phyloP scores from a whole-genome alignment of 2,888 invertebrate genomes.

The Apamea anceps region DNA sequence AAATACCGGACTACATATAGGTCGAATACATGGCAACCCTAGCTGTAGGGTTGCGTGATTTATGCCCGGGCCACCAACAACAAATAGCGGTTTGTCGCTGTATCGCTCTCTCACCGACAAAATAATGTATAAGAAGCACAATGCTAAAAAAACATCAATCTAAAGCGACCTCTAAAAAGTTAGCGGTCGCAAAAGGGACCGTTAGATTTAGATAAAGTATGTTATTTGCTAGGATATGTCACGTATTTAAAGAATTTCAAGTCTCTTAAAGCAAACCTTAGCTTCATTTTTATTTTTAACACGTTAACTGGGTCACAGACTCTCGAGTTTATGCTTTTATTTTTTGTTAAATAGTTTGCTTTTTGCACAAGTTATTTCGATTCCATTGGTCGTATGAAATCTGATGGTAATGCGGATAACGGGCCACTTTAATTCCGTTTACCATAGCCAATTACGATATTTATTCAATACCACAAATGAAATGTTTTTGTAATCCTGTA shows the following conservation, averaged over 20 bases:
- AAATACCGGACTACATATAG: constrained; percentile 70
- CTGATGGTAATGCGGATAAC: constrained; percentile 12
- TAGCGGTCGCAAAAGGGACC: constrained; percentile 64
- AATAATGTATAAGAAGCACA: constrained; percentile 83
- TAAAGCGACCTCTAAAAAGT: constrained; percentile 65
- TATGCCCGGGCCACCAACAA: constrained; percentile 85
- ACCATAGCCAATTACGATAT: not conserved
- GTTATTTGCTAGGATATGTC: constrained; percentile 55
- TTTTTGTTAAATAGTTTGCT: constrained; percentile 13
- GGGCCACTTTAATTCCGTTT: constrained; percentile 12
- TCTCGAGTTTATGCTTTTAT: not conserved
- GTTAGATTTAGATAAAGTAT: constrained; percentile 66
- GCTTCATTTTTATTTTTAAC: constrained; percentile 12
- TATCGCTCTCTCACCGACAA: constrained; percentile 85
- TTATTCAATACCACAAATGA: constrained; percentile 15
- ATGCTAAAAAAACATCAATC: constrained; percentile 74
- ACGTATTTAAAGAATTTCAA: constrained; percentile 28
- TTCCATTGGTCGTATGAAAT: constrained; percentile 23
- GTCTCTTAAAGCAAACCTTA: constrained; percentile 37
- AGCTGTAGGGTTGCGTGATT: constrained; percentile 83
- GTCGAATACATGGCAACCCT: constrained; percentile 72
- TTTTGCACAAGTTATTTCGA: constrained; percentile 6
- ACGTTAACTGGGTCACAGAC: not conserved
- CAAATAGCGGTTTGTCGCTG: constrained; percentile 88
- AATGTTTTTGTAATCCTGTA: not conserved